Percentiles rank a stretch among this genome's conserved stretches.
Conservation (phyloP, 2,113 vertebrate species). For the Silurus glanis region DNA sequence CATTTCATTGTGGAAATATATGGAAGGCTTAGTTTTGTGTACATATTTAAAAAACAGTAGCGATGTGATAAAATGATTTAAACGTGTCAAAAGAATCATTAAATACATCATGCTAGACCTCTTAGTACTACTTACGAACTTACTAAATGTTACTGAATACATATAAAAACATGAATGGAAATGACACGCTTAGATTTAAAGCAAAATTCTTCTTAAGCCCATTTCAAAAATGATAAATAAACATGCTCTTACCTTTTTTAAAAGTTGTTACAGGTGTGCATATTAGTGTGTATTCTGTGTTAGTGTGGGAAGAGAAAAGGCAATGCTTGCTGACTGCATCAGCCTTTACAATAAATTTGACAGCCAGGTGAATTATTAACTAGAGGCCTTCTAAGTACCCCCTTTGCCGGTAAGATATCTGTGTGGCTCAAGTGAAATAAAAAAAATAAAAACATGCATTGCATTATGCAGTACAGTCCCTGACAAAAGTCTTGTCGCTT, state of each 20-base stretch:
- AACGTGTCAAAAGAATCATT: background rate
- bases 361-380: conserved; percentile 71
- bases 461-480: no score
- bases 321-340: conserved; percentile 63
- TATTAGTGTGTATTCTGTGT: conserved; percentile 20
- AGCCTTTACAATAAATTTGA: conserved; percentile 62
- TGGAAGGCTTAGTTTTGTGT: background rate
- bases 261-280: conserved; percentile 37
- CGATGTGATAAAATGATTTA: background rate
- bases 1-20: background rate
- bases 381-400: conserved; percentile 6
- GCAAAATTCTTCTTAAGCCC: background rate
- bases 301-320: conserved; percentile 37
- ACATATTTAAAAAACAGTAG: background rate
- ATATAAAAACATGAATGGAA: background rate
- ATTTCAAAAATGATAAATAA: background rate
- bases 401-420: conserved; percentile 24
- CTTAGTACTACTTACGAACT: no score
- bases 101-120: background rate
- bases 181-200: background rate
- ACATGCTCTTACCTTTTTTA: conserved; percentile 56
- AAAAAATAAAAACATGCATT: background rate
- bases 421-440: background rate
- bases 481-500: no score
- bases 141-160: background rate